Conservation (phyloP, 2,888 invertebrate genomes). For the Xylocampa areola region DNA sequence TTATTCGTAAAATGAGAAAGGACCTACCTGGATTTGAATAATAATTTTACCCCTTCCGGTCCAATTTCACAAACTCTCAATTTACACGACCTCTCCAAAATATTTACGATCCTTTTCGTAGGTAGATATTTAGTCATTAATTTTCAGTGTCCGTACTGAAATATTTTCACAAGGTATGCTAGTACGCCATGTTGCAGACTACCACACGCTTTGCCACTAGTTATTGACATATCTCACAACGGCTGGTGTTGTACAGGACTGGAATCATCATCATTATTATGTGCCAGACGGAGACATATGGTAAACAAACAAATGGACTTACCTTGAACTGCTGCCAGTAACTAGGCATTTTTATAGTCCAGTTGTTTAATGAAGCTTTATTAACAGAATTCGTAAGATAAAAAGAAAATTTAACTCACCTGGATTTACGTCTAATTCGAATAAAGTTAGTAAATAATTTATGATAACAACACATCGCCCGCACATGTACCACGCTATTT, state of each 20-base stretch:
- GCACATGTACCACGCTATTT: not conserved
- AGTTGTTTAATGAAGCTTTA: slow-evolving; percentile 21
- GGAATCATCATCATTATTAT: slow-evolving; percentile 14
- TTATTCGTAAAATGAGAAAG: no score
- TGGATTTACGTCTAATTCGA: not conserved
- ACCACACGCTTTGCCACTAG: no score
- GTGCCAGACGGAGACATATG: slow-evolving; percentile 6
- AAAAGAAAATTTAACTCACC: no score
- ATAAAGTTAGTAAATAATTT: slow-evolving; percentile 3
- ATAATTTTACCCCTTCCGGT: no score
- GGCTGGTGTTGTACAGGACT: slow-evolving; percentile 2
- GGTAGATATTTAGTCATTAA: no score
- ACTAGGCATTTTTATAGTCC: slow-evolving; percentile 9
- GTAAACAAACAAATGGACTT: slow-evolving; percentile 33
- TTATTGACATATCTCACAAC: slow-evolving; percentile 1
- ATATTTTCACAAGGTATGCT: not conserved
- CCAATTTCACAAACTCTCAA: no score
- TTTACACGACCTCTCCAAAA: no score
- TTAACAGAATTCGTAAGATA: slow-evolving; percentile 13
- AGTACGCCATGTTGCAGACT: slow-evolving; percentile 1
- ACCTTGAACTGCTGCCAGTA: slow-evolving; percentile 32
- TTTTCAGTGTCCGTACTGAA: no score
- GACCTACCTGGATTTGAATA: no score
- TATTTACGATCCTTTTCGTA: no score
- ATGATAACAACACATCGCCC: not conserved